Base-by-base conservation (phyloP, 2,888 invertebrate genomes). In the Altica lythri region DNA sequence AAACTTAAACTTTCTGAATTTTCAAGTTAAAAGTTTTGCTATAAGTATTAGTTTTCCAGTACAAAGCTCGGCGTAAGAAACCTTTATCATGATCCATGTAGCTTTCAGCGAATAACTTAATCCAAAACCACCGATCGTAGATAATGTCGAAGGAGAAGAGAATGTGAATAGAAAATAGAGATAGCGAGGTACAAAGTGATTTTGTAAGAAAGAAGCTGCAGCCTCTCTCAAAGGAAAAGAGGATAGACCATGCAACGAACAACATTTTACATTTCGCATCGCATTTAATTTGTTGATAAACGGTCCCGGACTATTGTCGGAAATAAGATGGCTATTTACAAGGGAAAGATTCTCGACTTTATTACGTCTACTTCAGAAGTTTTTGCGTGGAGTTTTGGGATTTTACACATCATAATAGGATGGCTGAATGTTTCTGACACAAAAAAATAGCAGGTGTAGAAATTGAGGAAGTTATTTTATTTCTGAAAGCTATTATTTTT, bases 281-380 rank as follows among this genome's bases (percentile, higher is more conserved):
- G 18, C 46, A 48, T 57, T 57, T 54, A 54, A 57, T 57, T 54
- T 54, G 57, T 54, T 54, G 57, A 57, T 57, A 57, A 57, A 57
- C 57, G 48, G 44, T 52, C 48, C 19, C 10, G 19, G 38, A 17
- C 54, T 37, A 54, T 52, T 54, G 54, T 52, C 44, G 54, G 48
- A 53, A 57, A 54, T 54, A 53, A 45, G 53, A 47, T 25, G 57
- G 53, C 46, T 49, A 57, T 57, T 53, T 49, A 49, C 47, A 37
- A 30, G 47, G 44, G 22, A 34, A 38, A 50, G 47, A 43, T 37
- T 51, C 46, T 38, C 52, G 22, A 47, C 44, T 52, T 56, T 50
- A 55, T 55, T 55, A 50, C 49, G 46, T 46, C 27, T 32, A 45
- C 55, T 49, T 27, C 30, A 40, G 13, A 40, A 48, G 48, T 40